Conservation (phyloP, 2,888 invertebrate genomes). For the Crocallis elinguaria region DNA sequence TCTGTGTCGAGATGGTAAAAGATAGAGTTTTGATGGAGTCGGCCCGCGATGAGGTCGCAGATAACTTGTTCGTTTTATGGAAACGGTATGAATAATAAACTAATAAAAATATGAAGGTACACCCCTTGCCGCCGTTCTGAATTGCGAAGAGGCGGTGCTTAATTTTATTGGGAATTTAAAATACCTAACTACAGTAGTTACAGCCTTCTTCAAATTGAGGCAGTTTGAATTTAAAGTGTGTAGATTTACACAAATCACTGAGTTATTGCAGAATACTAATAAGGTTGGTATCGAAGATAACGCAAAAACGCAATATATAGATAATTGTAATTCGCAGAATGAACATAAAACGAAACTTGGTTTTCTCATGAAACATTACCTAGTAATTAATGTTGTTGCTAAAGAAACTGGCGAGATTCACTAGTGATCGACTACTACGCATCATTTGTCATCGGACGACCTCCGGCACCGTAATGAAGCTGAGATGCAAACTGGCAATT, state of each 20-base stretch:
- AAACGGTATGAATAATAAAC: conserved; percentile 58
- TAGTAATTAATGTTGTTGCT: conserved; percentile 77
- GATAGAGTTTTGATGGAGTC: conserved; percentile 58
- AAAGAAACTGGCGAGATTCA: conserved; percentile 73
- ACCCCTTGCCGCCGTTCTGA: conserved; percentile 20
- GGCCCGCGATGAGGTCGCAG: conserved; percentile 47
- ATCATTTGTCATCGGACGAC: conserved; percentile 78
- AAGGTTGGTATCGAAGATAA: not conserved
- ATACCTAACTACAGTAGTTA: conserved; percentile 19
- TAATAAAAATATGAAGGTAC: conserved; percentile 47
- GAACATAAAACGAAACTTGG: conserved; percentile 55
- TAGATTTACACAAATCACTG: conserved; percentile 31
- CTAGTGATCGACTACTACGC: conserved; percentile 73
- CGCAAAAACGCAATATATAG: not conserved
- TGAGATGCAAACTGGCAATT: conserved; percentile 45
- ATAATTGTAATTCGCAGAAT: conserved; percentile 34
- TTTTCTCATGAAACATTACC: conserved; percentile 72
- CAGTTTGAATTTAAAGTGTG: conserved; percentile 26
- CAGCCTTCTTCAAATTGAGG: conserved; percentile 17
- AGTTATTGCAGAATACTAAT: conserved; percentile 12
- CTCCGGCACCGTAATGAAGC: conserved; percentile 66
- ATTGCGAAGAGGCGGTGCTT: conserved; percentile 25
- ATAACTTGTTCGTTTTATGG: conserved; percentile 52
- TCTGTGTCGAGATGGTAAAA: conserved; percentile 52
- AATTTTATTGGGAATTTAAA: conserved; percentile 25